Base-by-base conservation (phyloP, 2,113 vertebrate genomes). In the Tor tambroides region DNA sequence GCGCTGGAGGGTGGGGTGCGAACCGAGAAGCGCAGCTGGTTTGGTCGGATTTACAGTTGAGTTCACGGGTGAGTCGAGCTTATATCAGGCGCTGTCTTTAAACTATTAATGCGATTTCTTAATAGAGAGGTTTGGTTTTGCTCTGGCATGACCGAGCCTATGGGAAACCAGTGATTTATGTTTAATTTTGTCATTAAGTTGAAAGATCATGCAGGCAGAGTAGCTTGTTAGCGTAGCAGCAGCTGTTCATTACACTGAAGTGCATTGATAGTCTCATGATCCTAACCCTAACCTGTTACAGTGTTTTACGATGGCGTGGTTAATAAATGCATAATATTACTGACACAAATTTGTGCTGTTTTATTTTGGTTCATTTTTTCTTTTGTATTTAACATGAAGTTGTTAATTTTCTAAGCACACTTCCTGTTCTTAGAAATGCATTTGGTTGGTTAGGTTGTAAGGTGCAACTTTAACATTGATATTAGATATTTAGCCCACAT, bases 21-120 rank as follows among this genome's bases (percentile, higher is more conserved):
- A 72, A 10, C 19, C n/a, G 46, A 35, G 65, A 72, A 43, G 81
- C 43, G 81, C 65, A 83, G 63, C 81, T 83, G 81, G 81, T 83
- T 83, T 74, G 63, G 61, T 83, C 72, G 84, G 26, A 65, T 56
- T 78, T 65, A 75, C 79, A 78, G 84, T 86, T 88, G 59, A 81
- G 83, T 88, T 86, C 65, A 86, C 84, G 87, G 87, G 87, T 88
- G 84, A 88, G 87, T 88, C 26, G 79, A 88, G 87, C 8, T 88
- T 88, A 75, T 74, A 77, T 88, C 71, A n/a, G 81, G 71, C 30
- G 80, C 56, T 86, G 54, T 80, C 12, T 88, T 23, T 81, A 46
- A 80, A 72, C 35, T 32, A 8, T 71, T 46, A 65, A 35, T 74
- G 35, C 38, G 4, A 32, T 71, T 26, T 61, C 6, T 23, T 59